Evolutionary conservation across 1,140 invertebrate species (phyloP), one percentile per base, ranked within the genome.

Genomic region (Cyrtorhinus lividipennis): DNA sequence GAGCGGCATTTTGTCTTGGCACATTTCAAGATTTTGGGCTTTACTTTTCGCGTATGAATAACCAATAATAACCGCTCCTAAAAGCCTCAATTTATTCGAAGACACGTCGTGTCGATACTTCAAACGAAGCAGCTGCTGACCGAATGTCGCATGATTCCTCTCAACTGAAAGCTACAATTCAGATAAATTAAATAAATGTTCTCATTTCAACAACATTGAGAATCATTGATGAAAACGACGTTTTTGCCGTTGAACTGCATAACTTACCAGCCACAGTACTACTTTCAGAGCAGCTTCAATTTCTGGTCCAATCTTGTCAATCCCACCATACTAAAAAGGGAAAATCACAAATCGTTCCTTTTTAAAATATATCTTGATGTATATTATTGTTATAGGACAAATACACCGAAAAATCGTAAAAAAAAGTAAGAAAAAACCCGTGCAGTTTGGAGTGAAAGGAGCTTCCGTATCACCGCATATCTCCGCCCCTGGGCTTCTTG

Each of bases 61-160:
- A 18, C 64, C 64, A 62, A 65, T 65, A 26, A 24, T 62, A 15
- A 65, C 26, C 25, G 62, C 3, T 1, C 27, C 64, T 24, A 62
- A 45, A 22, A 46, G 2, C 59, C 46, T 59, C 27, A 65, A 48
- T 30, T 53, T 62, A 20, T 8, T 26, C 8, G 23, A 25, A 10
- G 48, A 20, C 0, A 56, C 24, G 13, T 44, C 2, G 10, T 18
- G 24, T 22, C 24, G 18, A 48, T 65, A 65, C 22, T 62, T 62
- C 23, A 65, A 59, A 48, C 48, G 26, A 13, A 65, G 30, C 3
- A 65, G 20, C 44, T 62, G 60, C 38, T 65, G 64, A 27, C 64
- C 64, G 59, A 65, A 65, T 2, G 64, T 62, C 0, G 64, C 61
- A n/a, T 38, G n/a, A 3, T 15, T 23, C 24, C 44, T 65, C 22